Conservation (phyloP, 2,888 invertebrate genomes). For the Craniophora ligustri region DNA sequence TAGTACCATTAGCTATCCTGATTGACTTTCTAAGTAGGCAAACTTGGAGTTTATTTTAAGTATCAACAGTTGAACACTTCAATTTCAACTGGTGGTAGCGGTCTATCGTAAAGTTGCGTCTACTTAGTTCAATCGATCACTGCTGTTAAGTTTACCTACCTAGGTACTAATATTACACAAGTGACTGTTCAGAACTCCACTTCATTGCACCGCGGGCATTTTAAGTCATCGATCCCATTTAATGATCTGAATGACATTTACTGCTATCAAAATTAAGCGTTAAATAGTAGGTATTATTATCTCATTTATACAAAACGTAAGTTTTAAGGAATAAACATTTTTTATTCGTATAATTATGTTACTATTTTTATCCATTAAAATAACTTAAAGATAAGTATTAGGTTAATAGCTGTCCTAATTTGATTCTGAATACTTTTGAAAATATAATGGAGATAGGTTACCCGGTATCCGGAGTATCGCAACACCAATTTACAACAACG, state of each 20-base stretch:
- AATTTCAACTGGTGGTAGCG: slow-evolving; percentile 3
- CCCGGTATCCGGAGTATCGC: slow-evolving; percentile 45
- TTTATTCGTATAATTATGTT: neutral
- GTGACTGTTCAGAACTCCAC: slow-evolving; percentile 16
- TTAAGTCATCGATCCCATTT: slow-evolving; percentile 45
- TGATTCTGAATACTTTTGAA: slow-evolving; percentile 8
- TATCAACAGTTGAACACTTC: slow-evolving; percentile 7
- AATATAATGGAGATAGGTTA: slow-evolving; percentile 18
- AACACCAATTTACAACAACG: slow-evolving; percentile 58
- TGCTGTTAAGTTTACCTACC: slow-evolving; percentile 13
- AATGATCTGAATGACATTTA: slow-evolving; percentile 32
- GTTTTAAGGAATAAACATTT: neutral
- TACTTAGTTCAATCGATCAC: slow-evolving; percentile 30
- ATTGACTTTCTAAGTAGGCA: slow-evolving; percentile 17
- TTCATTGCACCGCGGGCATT: slow-evolving; percentile 24
- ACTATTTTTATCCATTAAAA: no score
- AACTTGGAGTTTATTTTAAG: slow-evolving; percentile 12
- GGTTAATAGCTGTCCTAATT: neutral
- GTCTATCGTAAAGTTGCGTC: slow-evolving; percentile 3
- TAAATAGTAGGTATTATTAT: slow-evolving; percentile 15
- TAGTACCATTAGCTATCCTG: no score
- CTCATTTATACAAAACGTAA: neutral
- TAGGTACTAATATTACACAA: slow-evolving; percentile 14
- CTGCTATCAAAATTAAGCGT: slow-evolving; percentile 36
- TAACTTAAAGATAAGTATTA: no score